Conservation (phyloP, 2,797 vertebrate species). For the Hafferia zeledoni region DNA sequence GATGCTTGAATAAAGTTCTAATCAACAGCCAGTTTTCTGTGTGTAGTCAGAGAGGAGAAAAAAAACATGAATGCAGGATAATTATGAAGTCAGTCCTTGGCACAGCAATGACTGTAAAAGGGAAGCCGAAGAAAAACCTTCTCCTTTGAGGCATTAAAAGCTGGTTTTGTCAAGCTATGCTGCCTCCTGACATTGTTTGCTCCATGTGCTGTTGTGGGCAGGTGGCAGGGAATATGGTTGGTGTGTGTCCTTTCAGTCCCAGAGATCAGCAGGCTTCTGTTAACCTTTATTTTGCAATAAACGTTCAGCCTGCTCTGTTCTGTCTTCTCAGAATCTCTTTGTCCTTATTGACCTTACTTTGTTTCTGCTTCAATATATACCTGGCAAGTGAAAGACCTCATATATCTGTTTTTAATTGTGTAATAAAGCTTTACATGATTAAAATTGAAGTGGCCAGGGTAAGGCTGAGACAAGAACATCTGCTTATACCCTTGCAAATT, state of each 20-base stretch:
- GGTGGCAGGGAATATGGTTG: background rate
- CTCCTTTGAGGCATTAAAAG: background rate
- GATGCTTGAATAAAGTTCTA: conserved; percentile 47
- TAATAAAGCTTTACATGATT: background rate
- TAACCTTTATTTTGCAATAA: background rate
- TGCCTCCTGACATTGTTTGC: background rate
- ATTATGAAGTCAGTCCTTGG: conserved; percentile 20
- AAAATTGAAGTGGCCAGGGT: background rate
- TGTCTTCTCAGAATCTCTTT: background rate
- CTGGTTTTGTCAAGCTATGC: background rate
- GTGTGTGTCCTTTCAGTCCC: background rate
- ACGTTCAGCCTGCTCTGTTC: background rate
- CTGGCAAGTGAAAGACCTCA: background rate
- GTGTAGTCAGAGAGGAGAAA: background rate
- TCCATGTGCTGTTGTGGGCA: background rate
- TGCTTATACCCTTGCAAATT: background rate
- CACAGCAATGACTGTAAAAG: background rate
- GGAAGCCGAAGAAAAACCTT: background rate
- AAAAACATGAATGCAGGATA: background rate
- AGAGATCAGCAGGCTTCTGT: background rate
- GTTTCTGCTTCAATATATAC: background rate
- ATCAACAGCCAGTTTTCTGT: conserved; percentile 25
- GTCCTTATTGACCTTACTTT: background rate
- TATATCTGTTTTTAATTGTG: background rate
- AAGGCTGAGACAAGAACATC: background rate